These are phyloP conservation scores for Oryzias curvinotus DNA, from an alignment of 2,113 vertebrate genomes.

Conservation along the genomic window DNA sequence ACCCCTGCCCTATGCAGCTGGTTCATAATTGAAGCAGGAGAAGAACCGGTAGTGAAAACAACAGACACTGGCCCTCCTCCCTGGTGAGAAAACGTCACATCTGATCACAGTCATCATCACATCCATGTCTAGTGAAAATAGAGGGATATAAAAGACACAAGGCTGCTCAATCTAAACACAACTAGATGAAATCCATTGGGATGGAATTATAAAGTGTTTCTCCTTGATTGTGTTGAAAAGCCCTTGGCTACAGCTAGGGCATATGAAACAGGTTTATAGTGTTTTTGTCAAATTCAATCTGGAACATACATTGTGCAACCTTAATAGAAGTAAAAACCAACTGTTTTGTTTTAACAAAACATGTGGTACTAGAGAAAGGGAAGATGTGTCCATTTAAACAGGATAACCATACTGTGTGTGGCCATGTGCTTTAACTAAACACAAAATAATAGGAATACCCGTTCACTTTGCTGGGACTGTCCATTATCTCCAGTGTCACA, in stretches of 20 bases:
- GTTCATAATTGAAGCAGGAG: conserved; percentile 60
- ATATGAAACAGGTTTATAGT: background rate
- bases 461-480: conserved; percentile 18
- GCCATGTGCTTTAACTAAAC: too few species aligned
- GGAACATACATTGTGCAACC: background rate
- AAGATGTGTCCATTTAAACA: background rate
- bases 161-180: conserved; percentile 12
- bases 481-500: conserved; percentile 52
- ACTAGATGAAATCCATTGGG: conserved; percentile 17
- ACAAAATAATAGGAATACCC: conserved; percentile 4
- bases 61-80: conserved; percentile 61
- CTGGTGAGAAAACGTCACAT: conserved; percentile 65
- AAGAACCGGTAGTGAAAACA: conserved; percentile 52
- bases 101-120: conserved; percentile 60
- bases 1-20: conserved; percentile 67
- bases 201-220: conserved; percentile 17
- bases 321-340: background rate
- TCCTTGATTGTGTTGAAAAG: background rate
- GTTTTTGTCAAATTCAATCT: conserved; percentile 1
- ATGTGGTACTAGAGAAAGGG: background rate
- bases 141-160: conserved; percentile 19
- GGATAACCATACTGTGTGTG: background rate
- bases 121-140: conserved; percentile 35
- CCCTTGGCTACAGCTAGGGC: background rate
- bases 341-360: too few species aligned